phyloP scores from a whole-genome alignment of 2,113 vertebrate species.

The Chloroceryle aenea region DNA sequence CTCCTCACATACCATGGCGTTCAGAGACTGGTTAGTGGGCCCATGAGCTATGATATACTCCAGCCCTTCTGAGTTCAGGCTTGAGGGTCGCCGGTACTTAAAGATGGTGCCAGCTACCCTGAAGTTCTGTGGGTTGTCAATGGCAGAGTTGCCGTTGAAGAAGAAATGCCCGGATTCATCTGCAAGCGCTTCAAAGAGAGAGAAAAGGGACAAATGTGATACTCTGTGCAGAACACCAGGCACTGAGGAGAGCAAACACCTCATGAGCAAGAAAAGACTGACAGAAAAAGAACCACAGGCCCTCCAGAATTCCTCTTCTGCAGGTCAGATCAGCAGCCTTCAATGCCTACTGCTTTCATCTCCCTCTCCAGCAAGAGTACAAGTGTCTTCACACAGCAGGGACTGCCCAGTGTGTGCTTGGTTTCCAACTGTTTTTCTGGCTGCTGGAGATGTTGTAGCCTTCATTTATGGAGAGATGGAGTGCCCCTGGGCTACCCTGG shows the following conservation, averaged over 20 bases:
- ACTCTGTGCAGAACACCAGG: background rate
- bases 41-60: slow-evolving; percentile 90
- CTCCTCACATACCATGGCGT: slow-evolving; percentile 81
- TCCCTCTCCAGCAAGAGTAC: background rate
- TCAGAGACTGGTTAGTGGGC: slow-evolving; percentile 87
- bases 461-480: background rate
- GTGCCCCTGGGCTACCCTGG: background rate
- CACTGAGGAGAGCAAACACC: background rate
- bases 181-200: slow-evolving; percentile 80
- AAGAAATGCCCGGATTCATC: slow-evolving; percentile 88
- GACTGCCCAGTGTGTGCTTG: background rate
- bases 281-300: background rate
- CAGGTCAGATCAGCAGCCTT: background rate
- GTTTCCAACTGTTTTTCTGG: background rate
- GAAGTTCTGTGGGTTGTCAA: slow-evolving; percentile 91
- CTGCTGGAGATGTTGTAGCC: background rate
- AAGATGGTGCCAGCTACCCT: slow-evolving; percentile 87
- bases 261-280: background rate
- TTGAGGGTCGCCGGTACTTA: slow-evolving; percentile 87
- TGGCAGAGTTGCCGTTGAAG: slow-evolving; percentile 87
- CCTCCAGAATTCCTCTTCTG: background rate
- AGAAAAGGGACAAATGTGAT: background rate
- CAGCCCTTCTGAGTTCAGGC: slow-evolving; percentile 82
- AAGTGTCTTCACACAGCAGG: background rate
- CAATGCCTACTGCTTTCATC: background rate